Evolutionary conservation across 2,113 vertebrate species (phyloP).

Genomic region (Elachura formosa): DNA sequence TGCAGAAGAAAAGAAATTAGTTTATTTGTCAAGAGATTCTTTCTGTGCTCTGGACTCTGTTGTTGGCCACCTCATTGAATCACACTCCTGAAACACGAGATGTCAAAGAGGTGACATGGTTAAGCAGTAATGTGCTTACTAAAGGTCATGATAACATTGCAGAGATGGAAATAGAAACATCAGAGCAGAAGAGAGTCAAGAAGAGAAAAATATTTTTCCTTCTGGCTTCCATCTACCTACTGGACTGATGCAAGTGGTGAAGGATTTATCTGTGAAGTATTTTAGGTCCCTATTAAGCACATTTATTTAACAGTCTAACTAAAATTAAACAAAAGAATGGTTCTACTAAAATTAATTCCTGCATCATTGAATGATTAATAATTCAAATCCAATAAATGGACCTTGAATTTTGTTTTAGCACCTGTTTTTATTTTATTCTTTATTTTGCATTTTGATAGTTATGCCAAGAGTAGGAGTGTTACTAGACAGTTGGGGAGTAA

Average conservation of each 20-base stretch:
- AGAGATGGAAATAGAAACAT: background rate
- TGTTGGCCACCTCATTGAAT: background rate
- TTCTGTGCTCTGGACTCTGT: background rate
- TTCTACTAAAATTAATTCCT: background rate
- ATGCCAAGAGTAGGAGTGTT: background rate
- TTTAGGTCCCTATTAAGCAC: background rate
- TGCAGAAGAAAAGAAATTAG: background rate
- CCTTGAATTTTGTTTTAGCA: background rate
- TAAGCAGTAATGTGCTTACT: background rate
- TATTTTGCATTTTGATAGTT: background rate
- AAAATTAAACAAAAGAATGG: background rate
- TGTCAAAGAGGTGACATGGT: background rate
- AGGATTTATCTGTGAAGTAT: background rate
- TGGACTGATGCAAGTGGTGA: background rate
- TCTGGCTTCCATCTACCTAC: background rate
- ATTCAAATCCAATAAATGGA: background rate
- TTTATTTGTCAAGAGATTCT: background rate
- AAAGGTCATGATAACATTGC: background rate
- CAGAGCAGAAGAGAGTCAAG: background rate
- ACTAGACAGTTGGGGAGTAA: background rate
- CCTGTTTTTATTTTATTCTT: background rate
- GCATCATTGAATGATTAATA: background rate
- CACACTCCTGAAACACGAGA: background rate
- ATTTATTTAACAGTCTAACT: background rate
- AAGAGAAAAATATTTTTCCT: background rate